Percentiles rank a stretch among this genome's conserved stretches.
Conservation (phyloP, 2,797 vertebrate genomes). For the Melanotaenia nigrans region DNA sequence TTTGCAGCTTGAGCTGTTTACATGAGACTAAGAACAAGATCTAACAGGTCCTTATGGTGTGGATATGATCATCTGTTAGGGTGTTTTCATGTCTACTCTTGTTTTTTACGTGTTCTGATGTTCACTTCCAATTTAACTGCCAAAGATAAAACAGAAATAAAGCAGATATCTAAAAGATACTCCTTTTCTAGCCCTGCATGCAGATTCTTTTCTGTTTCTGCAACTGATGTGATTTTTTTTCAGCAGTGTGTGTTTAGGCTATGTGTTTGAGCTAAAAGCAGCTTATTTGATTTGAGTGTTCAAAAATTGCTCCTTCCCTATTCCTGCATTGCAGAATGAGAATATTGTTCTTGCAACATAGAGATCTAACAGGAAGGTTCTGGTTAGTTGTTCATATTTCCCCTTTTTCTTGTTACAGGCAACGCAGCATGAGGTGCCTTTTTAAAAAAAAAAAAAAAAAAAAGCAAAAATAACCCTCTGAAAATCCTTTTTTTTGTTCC, state of each 20-base stretch:
- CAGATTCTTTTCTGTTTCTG: constrained; percentile 25
- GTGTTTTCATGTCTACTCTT: constrained; percentile 1
- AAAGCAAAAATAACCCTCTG: no score
- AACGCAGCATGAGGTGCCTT: background rate
- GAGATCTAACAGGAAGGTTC: constrained; percentile 24
- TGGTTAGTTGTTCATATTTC: background rate
- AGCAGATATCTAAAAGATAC: constrained; percentile 3
- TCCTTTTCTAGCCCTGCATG: background rate
- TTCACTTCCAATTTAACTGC: constrained; percentile 17
- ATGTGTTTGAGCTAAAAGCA: constrained; percentile 18
- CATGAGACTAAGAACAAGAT: constrained; percentile 45
- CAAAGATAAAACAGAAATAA: constrained; percentile 23
- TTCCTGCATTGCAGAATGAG: constrained; percentile 29
- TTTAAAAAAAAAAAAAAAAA: background rate
- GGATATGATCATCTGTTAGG: background rate
- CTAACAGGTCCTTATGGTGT: constrained; percentile 30
- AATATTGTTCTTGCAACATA: constrained; percentile 20
- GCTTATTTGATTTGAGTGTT: constrained; percentile 13
- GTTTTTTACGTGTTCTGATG: constrained; percentile 4
- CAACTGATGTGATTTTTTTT: constrained; percentile 25
- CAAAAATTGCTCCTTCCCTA: constrained; percentile 18
- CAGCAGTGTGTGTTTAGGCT: constrained; percentile 1
- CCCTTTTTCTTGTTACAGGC: constrained; percentile 15
- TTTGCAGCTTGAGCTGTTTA: constrained; percentile 54
- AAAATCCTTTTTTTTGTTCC: no score